Percentiles rank a stretch among this genome's conserved stretches.
phyloP scores from a whole-genome alignment of 2,888 invertebrate genomes.

The Euplexia lucipara region DNA sequence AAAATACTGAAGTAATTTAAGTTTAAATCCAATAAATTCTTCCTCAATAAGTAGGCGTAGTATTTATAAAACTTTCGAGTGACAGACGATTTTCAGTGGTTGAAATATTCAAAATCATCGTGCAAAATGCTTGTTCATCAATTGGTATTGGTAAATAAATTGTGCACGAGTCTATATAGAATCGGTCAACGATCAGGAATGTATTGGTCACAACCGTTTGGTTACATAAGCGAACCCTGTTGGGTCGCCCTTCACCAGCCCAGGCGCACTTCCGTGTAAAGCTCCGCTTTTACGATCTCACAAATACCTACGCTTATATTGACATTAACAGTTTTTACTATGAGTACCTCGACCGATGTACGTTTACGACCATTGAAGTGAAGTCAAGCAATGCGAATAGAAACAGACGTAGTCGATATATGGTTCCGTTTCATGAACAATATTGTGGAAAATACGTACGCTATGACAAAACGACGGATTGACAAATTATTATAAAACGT shows the following conservation, averaged over 20 bases:
- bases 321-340: constrained; percentile 39
- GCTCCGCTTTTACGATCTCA: constrained; percentile 42
- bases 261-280: constrained; percentile 54
- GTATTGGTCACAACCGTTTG: constrained; percentile 41
- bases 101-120: constrained; percentile 1
- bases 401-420: constrained; percentile 17
- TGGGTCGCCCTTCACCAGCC: constrained; percentile 57
- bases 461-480: constrained; percentile 15
- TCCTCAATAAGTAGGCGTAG: background rate
- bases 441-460: constrained; percentile 38
- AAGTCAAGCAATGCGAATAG: constrained; percentile 23
- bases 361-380: constrained; percentile 37
- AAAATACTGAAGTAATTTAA: constrained; percentile 19
- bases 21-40: background rate
- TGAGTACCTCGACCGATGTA: background rate
- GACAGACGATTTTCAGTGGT: background rate
- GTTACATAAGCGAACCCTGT: constrained; percentile 56
- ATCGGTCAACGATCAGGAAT: constrained; percentile 37
- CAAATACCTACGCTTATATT: constrained; percentile 31
- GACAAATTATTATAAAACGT: constrained; percentile 16
- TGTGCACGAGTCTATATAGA: background rate
- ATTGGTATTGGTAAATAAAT: background rate
- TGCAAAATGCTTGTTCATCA: background rate
- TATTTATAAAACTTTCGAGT: background rate
- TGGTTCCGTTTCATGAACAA: constrained; percentile 27